Conservation (phyloP, 2,113 vertebrate genomes). For the Mus musculus region DNA sequence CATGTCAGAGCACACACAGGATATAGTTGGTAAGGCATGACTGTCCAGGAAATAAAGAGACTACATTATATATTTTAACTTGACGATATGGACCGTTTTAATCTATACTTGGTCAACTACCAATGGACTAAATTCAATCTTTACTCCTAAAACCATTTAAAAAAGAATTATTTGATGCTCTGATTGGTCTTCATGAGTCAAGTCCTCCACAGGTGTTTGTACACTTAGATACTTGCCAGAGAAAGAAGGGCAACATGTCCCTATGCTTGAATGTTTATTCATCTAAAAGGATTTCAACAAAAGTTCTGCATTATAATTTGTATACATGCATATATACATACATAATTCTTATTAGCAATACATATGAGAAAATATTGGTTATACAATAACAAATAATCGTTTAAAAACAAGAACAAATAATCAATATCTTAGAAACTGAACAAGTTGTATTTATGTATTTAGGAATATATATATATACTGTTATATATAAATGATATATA, state of each 20-base stretch:
- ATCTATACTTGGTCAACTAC: background rate
- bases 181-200: background rate
- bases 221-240: background rate
- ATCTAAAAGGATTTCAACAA: background rate
- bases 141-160: background rate
- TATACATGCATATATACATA: background rate
- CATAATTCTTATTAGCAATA: background rate
- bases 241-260: background rate
- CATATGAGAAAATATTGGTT: background rate
- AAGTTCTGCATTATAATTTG: background rate
- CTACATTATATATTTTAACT: slow-evolving; percentile 18
- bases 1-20: background rate
- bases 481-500: background rate
- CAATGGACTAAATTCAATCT: background rate
- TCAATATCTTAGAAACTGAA: background rate
- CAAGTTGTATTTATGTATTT: background rate
- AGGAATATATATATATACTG: background rate
- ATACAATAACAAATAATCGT: background rate
- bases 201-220: background rate
- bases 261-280: background rate
- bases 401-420: background rate
- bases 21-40: background rate
- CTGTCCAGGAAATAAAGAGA: background rate
- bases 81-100: slow-evolving; percentile 26
- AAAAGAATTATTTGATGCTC: background rate